These are phyloP conservation scores for Uloborus plumipes DNA, from an alignment of 2,888 invertebrate species.

Conservation along the genomic window DNA sequence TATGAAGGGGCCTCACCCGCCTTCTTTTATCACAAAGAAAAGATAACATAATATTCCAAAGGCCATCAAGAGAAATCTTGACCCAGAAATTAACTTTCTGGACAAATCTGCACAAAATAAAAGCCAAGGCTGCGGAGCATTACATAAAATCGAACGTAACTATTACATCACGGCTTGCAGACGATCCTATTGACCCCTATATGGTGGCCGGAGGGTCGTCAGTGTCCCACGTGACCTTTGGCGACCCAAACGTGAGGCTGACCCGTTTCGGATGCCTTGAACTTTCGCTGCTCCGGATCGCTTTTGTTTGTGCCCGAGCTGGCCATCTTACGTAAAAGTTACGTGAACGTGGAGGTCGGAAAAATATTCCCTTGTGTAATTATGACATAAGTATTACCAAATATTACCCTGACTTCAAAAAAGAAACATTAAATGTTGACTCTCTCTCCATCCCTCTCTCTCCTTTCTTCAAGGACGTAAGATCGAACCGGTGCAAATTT, in stretches of 20 bases:
- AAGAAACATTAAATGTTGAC: too few relatives aligned
- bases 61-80: too few relatives aligned
- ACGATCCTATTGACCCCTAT: constrained; percentile 32
- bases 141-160: constrained; percentile 9
- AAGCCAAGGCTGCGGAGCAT: constrained; percentile 23
- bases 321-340: too few relatives aligned
- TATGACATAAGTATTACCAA: constrained; percentile 41
- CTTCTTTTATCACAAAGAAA: too few relatives aligned
- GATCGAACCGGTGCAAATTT: too few relatives aligned
- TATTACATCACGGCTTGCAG: constrained; percentile 21
- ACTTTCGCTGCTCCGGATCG: constrained; percentile 17
- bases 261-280: constrained; percentile 39
- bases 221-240: constrained; percentile 26
- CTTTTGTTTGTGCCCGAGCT: too few relatives aligned
- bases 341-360: constrained; percentile 13
- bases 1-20: too few relatives aligned
- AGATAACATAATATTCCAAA: too few relatives aligned
- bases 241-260: constrained; percentile 17
- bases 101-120: neutral
- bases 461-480: too few relatives aligned
- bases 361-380: constrained; percentile 17
- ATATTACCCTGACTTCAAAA: constrained; percentile 34
- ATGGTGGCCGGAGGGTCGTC: constrained; percentile 42
- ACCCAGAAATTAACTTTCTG: too few relatives aligned
- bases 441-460: too few relatives aligned